These are phyloP conservation scores for Leptinotarsa undecemlineata DNA, from an alignment of 1,140 invertebrate species.

Conservation along the genomic window DNA sequence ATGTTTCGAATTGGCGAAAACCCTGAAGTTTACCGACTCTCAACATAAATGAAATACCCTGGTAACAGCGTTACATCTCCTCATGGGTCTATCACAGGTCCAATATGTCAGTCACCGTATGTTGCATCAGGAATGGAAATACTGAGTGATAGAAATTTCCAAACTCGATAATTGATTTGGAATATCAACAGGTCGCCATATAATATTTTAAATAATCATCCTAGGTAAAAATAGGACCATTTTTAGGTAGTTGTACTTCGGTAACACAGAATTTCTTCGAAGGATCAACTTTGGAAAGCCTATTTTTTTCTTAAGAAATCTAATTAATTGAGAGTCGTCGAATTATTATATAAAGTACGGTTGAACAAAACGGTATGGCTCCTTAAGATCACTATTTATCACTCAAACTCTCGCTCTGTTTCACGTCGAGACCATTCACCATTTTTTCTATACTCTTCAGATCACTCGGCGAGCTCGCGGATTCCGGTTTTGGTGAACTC, in stretches of 20 bases:
- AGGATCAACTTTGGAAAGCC: background rate
- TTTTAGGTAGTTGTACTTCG: background rate
- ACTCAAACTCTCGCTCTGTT: slow-evolving; percentile 52
- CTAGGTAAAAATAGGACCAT: too few relatives aligned
- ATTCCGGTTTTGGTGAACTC: slow-evolving; percentile 52
- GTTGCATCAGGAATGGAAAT: too few relatives aligned
- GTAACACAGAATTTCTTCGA: background rate
- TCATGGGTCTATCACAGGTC: slow-evolving; percentile 31
- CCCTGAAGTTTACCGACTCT: background rate
- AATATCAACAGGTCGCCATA: too few relatives aligned
- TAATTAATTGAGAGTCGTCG: background rate
- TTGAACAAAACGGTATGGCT: slow-evolving; percentile 31
- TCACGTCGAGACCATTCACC: slow-evolving; percentile 90
- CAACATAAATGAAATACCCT: background rate
- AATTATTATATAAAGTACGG: slow-evolving; percentile 10
- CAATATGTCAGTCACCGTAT: slow-evolving; percentile 11
- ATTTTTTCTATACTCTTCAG: slow-evolving; percentile 95
- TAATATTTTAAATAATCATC: too few relatives aligned
- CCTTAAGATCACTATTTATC: slow-evolving; percentile 48
- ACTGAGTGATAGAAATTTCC: too few relatives aligned
- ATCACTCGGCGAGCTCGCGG: slow-evolving; percentile 66
- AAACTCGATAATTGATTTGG: too few relatives aligned
- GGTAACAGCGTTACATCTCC: slow-evolving; percentile 11
- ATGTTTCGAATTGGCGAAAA: background rate
- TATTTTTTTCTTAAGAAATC: background rate